Base-by-base conservation (phyloP, 1,140 invertebrate species). In the Achroia grisella region DNA sequence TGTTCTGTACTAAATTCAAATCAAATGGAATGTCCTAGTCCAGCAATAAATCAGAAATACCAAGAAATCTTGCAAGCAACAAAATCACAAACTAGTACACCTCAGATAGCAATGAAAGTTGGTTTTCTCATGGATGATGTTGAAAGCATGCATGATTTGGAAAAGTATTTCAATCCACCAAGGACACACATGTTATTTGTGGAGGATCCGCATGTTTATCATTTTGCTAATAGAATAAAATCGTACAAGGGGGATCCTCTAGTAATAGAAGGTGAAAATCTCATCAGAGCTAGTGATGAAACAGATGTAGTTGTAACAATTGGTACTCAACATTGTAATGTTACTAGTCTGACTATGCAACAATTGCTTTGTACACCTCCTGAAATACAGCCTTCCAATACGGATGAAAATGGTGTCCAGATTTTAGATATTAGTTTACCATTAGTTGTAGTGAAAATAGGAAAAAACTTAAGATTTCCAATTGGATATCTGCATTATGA, bases 41-140 rank as follows among this genome's bases (percentile, higher is more conserved):
- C 97, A 11, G 90, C 94, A 1, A 91, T 96, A 4, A 91, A 92
- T 70, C 60, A 79, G 15, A 88, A 89, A 55, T 89, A 89, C 65
- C 39, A 63, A 37, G 80, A 86, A 14, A 88, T 88, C 43, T 73
- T 88, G 48, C 62, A 81, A 45, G 77, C 74, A 44, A 77, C 72
- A 8, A 84, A 91, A 61, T 54, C 68, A 17, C 80, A 84, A 58
- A 82, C 78, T 35, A 84, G 64, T 57, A 82, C 78, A 34, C 87
- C 88, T 0, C 91, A 93, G 56, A 71, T 93, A 31, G 88, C 88
- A 31, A 81, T 93, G 46, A 91, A 90, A 77, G 91, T 98, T 45
- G 96, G 94, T 10, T 98, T 99, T 80, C 89, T 95, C 4, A 99
- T 99, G 97, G 98, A 99, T 66, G 94, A 95, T 77, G 97, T 99